Conservation (phyloP, 2,797 vertebrate genomes). For the Rhincodon typus region DNA sequence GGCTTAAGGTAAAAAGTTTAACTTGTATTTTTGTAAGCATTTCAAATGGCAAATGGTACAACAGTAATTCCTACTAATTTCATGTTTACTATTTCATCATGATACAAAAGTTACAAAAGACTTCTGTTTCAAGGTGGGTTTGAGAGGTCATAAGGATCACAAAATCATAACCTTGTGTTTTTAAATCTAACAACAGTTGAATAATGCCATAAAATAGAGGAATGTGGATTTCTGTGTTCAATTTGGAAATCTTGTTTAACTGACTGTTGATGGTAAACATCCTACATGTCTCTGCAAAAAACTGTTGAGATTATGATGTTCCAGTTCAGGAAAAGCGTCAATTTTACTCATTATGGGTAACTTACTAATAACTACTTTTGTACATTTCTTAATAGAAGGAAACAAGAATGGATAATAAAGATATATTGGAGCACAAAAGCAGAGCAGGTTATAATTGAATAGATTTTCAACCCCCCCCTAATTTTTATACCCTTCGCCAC, state of each 20-base stretch:
- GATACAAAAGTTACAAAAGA: not conserved
- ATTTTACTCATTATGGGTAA: not conserved
- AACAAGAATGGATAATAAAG: not conserved
- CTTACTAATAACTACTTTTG: not conserved
- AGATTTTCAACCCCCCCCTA: not conserved
- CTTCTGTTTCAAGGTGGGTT: not conserved
- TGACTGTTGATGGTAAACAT: not conserved
- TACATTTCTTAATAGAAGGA: not conserved
- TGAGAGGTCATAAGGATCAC: not conserved
- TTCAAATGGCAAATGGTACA: not conserved
- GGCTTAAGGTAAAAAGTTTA: not conserved
- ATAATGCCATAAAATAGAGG: not conserved
- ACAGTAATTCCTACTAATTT: not conserved
- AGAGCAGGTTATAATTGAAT: not conserved
- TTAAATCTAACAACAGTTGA: not conserved
- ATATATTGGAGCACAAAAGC: not conserved
- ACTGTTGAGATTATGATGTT: not conserved
- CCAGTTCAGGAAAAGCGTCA: not conserved
- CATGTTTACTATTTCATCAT: not conserved
- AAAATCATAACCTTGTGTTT: not conserved
- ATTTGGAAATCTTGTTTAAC: not conserved
- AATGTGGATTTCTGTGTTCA: not conserved
- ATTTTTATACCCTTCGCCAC: not conserved
- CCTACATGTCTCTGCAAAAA: not conserved
- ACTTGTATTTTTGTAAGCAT: not conserved